Base-by-base conservation (phyloP, 2,797 vertebrate genomes). In the Centropyge bicolor region DNA sequence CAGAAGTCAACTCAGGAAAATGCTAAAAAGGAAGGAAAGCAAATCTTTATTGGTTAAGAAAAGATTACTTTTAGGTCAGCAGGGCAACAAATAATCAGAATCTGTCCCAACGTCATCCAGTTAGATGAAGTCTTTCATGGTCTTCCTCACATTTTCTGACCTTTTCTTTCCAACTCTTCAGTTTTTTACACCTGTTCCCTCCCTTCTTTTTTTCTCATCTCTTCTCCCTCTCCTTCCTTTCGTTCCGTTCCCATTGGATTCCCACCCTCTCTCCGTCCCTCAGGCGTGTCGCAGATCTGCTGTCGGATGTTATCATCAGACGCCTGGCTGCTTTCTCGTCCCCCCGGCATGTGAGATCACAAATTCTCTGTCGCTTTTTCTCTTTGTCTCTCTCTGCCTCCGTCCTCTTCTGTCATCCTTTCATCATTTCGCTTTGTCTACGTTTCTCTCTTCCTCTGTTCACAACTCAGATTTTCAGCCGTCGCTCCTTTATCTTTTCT, bases 241-340 rank as follows among this genome's bases (percentile, higher is more conserved):
- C 6, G 0, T 45, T 27, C 19, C 9, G 1, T 54, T 56, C 19
- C 8, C 1, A 10, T 64, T 27, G 51, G 64, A 66, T 35, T 66
- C 24, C 13, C 8, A 43, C n/a, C 41, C 62, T 49, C 52, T 51
- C 43, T 41, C 31, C 49, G 3, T 76, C 68, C 78, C 72, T 70
- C 19, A 2, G 76, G 82, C 64, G 0, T 27, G 52, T 67, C 8
- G 7, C 62, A 70, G 61, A 74, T 73, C 69, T 49, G 76, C 73
- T 77, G 85, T 77, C 73, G 70, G 85, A 81, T 82, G n/a, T 64
- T 67, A 82, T 84, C 75, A 61, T 51, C 51, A 8, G 74, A 70
- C 7, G 61, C 57, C 45, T 16, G 69, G 59, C 69, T 86, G 73
- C 59, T n/a, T 49, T 74, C 49, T 65, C 24, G 35, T 61, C 63